A percentile compares a stretch with the other conserved stretches of the same genome.
These are phyloP conservation scores for Oenanthe oenanthe DNA, from an alignment of 2,113 vertebrate species.

Conservation along the genomic window DNA sequence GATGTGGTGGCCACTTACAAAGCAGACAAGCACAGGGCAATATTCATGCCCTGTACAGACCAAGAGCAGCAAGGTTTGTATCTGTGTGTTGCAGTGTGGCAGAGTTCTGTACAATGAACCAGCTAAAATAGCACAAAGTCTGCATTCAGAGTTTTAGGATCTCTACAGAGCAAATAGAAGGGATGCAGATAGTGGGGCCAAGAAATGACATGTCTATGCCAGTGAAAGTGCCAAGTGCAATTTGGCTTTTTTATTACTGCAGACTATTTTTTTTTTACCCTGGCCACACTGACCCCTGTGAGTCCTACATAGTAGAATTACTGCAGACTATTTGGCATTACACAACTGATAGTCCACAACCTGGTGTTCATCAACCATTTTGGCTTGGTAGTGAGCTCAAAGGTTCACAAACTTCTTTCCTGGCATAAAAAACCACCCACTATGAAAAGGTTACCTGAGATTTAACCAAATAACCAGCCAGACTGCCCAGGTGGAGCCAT, in stretches of 20 bases:
- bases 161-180: background rate
- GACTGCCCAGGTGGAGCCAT: background rate
- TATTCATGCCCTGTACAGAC: background rate
- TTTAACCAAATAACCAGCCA: background rate
- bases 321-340: background rate
- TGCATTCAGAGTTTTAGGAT: background rate
- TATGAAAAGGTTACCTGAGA: background rate
- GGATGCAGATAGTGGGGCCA: background rate
- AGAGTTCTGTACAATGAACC: background rate
- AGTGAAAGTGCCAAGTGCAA: background rate
- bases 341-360: background rate
- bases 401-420: background rate
- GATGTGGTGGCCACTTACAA: background rate
- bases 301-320: background rate
- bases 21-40: background rate
- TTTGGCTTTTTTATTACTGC: background rate
- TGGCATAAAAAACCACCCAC: background rate
- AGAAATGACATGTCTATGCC: background rate
- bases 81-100: background rate
- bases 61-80: background rate
- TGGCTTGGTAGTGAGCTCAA: background rate
- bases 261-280: background rate
- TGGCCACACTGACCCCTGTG: background rate
- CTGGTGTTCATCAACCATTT: background rate
- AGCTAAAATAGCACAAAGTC: background rate